Conservation (phyloP, 2,888 invertebrate species). For the Hoplodrina ambigua region DNA sequence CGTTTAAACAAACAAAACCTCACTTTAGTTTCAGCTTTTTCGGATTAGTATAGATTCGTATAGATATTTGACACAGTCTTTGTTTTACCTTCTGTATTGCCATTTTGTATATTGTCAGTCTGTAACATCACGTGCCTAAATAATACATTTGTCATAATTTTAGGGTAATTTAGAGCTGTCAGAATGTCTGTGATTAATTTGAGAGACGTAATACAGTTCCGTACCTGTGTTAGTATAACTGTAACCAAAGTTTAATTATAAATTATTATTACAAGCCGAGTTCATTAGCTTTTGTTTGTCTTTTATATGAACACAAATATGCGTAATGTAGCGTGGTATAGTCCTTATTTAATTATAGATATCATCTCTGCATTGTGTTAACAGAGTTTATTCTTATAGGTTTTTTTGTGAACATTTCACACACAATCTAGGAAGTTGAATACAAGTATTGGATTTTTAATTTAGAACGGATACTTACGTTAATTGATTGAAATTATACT, state of each 20-base stretch:
- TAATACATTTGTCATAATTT: slow-evolving; percentile 44
- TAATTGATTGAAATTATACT: background rate
- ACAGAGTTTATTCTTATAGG: background rate
- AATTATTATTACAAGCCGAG: slow-evolving; percentile 1
- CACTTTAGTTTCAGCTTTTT: too few species aligned
- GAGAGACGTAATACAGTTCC: slow-evolving; percentile 13
- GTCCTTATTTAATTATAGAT: slow-evolving; percentile 22
- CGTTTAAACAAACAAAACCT: too few species aligned
- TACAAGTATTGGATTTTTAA: background rate
- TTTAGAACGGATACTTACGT: background rate
- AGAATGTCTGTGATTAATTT: slow-evolving; percentile 42
- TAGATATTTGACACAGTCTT: too few species aligned
- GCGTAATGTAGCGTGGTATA: background rate
- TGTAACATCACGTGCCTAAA: slow-evolving; percentile 16
- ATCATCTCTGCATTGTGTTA: slow-evolving; percentile 13
- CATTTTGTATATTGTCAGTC: background rate
- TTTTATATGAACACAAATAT: slow-evolving; percentile 27
- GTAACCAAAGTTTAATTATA: slow-evolving; percentile 7
- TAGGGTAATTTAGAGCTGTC: slow-evolving; percentile 31
- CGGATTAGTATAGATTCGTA: too few species aligned
- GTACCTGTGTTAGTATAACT: slow-evolving; percentile 7
- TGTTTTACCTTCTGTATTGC: background rate
- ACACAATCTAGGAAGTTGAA: background rate
- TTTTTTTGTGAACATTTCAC: background rate
- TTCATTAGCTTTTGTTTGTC: slow-evolving; percentile 21